phyloP scores from a whole-genome alignment of 2,888 invertebrate species.

The Drosophila macrothrix region DNA sequence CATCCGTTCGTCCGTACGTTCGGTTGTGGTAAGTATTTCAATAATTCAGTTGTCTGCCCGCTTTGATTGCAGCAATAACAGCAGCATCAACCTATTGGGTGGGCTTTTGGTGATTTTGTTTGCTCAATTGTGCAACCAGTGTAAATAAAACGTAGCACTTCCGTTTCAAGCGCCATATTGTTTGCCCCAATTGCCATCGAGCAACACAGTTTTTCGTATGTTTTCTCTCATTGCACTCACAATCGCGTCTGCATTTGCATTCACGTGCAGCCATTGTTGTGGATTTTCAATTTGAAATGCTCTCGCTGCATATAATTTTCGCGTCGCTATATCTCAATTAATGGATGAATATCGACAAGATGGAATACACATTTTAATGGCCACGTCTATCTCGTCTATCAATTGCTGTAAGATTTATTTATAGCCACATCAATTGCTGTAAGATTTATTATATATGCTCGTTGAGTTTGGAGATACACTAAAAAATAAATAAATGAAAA shows the following conservation, averaged over 20 bases:
- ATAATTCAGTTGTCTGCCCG: constrained; percentile 53
- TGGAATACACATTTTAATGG: constrained; percentile 1
- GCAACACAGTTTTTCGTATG: constrained; percentile 61
- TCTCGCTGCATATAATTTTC: constrained; percentile 33
- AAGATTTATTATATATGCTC: background rate
- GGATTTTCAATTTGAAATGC: constrained; percentile 52
- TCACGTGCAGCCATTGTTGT: constrained; percentile 8
- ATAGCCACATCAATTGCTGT: background rate
- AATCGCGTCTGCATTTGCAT: constrained; percentile 9
- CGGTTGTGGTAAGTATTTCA: constrained; percentile 37
- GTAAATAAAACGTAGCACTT: constrained; percentile 70
- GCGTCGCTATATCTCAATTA: background rate
- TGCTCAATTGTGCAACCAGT: constrained; percentile 66
- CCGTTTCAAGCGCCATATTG: constrained; percentile 66
- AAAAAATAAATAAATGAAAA: background rate
- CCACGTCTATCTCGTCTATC: background rate
- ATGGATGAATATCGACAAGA: background rate
- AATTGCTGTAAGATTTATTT: background rate
- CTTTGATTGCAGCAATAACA: constrained; percentile 28
- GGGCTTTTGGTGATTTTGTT: constrained; percentile 53
- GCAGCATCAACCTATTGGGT: constrained; percentile 15
- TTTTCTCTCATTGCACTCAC: constrained; percentile 39
- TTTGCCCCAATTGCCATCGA: constrained; percentile 61
- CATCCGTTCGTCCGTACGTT: background rate
- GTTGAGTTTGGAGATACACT: background rate